A percentile compares a stretch with the other conserved stretches of the same genome.
Evolutionary conservation across 1,140 invertebrate species (phyloP).

Genomic region (Pteromalus puparum): DNA sequence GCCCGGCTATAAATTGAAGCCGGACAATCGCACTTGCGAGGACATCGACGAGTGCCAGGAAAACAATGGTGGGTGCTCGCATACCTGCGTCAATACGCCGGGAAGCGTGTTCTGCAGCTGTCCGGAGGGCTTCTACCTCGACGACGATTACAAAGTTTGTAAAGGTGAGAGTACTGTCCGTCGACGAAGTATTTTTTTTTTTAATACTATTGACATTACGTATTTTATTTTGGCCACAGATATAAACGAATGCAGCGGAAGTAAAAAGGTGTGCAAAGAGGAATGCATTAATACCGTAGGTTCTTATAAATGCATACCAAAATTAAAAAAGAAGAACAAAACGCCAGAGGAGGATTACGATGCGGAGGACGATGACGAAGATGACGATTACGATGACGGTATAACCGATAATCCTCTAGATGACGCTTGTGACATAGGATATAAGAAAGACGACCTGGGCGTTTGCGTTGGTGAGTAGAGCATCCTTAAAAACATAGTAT

Average conservation of each 20-base stretch:
- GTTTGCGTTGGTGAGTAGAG: slow-evolving; percentile 69
- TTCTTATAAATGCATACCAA: slow-evolving; percentile 75
- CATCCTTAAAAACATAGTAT: neutral
- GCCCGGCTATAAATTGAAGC: slow-evolving; percentile 77
- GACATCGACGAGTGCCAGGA: slow-evolving; percentile 80
- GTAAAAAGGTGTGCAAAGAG: slow-evolving; percentile 55
- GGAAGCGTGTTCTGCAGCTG: slow-evolving; percentile 80
- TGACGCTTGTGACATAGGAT: slow-evolving; percentile 74
- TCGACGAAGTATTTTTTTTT: no score
- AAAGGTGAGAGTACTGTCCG: slow-evolving; percentile 65
- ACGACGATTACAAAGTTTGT: slow-evolving; percentile 75
- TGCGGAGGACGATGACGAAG: slow-evolving; percentile 61
- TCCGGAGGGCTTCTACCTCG: slow-evolving; percentile 77
- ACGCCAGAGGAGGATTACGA: slow-evolving; percentile 68
- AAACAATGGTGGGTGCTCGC: slow-evolving; percentile 77
- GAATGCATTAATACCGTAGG: slow-evolving; percentile 79
- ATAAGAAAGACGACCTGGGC: slow-evolving; percentile 74
- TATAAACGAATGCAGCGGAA: slow-evolving; percentile 81
- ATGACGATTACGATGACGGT: slow-evolving; percentile 58
- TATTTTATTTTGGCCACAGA: slow-evolving; percentile 72
- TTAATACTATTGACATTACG: neutral
- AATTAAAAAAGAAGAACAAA: slow-evolving; percentile 63
- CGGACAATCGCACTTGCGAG: slow-evolving; percentile 76
- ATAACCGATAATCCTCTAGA: slow-evolving; percentile 67
- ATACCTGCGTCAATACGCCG: slow-evolving; percentile 78